These are phyloP conservation scores for Anoplius nigerrimus DNA, from an alignment of 2,888 invertebrate genomes.

Conservation along the genomic window DNA sequence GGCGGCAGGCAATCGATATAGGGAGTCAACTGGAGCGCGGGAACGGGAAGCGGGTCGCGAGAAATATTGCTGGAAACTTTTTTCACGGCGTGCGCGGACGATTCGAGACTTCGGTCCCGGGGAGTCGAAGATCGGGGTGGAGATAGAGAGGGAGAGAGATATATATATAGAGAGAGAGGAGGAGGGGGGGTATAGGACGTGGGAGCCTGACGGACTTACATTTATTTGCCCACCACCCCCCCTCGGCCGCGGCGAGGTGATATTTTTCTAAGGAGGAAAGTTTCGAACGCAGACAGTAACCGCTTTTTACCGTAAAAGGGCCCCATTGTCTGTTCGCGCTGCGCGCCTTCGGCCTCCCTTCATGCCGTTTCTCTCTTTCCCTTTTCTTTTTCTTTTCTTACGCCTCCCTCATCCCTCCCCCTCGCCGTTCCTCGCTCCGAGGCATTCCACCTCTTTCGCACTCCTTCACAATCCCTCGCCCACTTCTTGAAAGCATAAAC, in stretches of 20 bases:
- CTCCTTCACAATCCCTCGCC: constrained; percentile 9
- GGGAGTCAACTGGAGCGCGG: neutral
- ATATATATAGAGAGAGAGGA: constrained; percentile 19
- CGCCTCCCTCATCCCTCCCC: constrained; percentile 21
- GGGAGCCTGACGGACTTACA: constrained; percentile 38
- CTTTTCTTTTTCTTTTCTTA: constrained; percentile 14
- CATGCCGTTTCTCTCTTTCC: no score
- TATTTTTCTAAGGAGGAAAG: constrained; percentile 58
- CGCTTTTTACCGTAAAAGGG: constrained; percentile 61
- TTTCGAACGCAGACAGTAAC: constrained; percentile 57
- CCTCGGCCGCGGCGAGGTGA: constrained; percentile 45
- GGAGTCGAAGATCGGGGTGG: constrained; percentile 17
- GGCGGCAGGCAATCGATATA: constrained; percentile 55
- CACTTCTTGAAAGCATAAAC: constrained; percentile 46
- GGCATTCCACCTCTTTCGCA: neutral
- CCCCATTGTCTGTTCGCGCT: constrained; percentile 53
- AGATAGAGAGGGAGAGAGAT: constrained; percentile 24
- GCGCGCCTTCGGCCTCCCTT: constrained; percentile 20
- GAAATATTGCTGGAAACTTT: constrained; percentile 36
- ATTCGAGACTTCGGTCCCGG: no score
- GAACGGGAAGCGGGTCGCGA: constrained; percentile 12
- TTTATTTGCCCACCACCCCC: constrained; percentile 49
- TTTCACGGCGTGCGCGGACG: no score
- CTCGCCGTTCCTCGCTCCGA: neutral
- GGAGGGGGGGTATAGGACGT: constrained; percentile 19